These are phyloP conservation scores for Vesta saturnalis DNA, from an alignment of 2,888 invertebrate genomes.

Conservation along the genomic window DNA sequence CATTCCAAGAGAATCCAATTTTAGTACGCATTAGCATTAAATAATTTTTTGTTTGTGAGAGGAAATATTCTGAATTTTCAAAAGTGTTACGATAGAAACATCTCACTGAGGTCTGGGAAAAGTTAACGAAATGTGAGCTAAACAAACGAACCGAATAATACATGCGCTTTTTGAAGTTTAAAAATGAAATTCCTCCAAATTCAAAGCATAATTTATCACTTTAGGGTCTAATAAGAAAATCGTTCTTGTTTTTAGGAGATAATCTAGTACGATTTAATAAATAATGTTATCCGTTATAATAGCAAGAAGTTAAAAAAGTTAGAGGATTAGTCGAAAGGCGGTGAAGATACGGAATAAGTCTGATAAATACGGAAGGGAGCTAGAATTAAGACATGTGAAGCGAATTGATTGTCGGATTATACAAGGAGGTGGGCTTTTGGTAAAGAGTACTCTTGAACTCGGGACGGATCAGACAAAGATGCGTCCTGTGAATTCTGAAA, in stretches of 20 bases:
- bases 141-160: constrained; percentile 28
- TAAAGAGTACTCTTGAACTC: constrained; percentile 29
- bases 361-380: constrained; percentile 45
- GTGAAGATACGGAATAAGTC: constrained; percentile 45
- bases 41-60: no score
- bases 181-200: constrained; percentile 21
- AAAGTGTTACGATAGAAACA: constrained; percentile 6
- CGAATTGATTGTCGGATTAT: constrained; percentile 48
- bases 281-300: constrained; percentile 18
- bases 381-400: constrained; percentile 47
- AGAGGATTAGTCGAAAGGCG: constrained; percentile 35
- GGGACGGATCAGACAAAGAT: constrained; percentile 35
- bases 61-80: neutral
- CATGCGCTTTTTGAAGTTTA: constrained; percentile 20
- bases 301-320: constrained; percentile 27
- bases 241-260: constrained; percentile 6
- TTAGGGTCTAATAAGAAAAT: constrained; percentile 10
- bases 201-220: constrained; percentile 15
- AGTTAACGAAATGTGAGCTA: constrained; percentile 20
- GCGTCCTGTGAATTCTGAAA: constrained; percentile 39
- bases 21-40: no score
- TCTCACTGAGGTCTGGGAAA: constrained; percentile 6
- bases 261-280: constrained; percentile 23
- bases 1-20: no score
- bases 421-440: constrained; percentile 33